A percentile compares a stretch with the other conserved stretches of the same genome.
phyloP scores from a whole-genome alignment of 37 sponge, comb jelly and placozoan genomes.

The Haliclona indistincta region DNA sequence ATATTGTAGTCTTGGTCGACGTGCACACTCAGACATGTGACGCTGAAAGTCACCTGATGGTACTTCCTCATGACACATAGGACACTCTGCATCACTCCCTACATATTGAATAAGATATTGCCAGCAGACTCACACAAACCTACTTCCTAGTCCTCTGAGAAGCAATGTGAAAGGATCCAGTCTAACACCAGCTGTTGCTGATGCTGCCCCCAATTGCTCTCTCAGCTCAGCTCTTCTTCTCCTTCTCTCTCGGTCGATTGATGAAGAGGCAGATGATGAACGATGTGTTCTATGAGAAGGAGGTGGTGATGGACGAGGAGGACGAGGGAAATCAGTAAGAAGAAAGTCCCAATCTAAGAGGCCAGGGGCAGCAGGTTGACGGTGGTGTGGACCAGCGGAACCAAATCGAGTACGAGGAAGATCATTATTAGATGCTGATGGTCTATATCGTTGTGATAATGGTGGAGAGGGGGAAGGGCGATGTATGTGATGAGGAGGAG shows the following conservation, averaged over 20 bases:
- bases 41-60: constrained; percentile 63
- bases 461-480: neutral
- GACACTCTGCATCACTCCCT: constrained; percentile 38
- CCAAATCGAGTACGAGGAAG: no score
- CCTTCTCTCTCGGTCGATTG: neutral
- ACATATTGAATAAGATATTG: neutral
- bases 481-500: neutral
- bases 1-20: constrained; percentile 60
- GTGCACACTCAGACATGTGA: constrained; percentile 58
- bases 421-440: no score
- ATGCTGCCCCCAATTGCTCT: no score
- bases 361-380: no score
- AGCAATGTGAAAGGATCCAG: no score
- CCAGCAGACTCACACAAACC: neutral
- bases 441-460: neutral
- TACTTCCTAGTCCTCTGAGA: neutral
- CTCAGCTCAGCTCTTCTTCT: no score
- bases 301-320: neutral
- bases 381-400: no score
- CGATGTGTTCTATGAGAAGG: neutral
- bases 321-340: neutral
- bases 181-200: no score
- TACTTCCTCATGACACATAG: constrained; percentile 66
- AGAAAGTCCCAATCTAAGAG: neutral
- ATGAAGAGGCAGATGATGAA: neutral